phyloP scores from a whole-genome alignment of 2,113 vertebrate species.

The Lophius piscatorius region DNA sequence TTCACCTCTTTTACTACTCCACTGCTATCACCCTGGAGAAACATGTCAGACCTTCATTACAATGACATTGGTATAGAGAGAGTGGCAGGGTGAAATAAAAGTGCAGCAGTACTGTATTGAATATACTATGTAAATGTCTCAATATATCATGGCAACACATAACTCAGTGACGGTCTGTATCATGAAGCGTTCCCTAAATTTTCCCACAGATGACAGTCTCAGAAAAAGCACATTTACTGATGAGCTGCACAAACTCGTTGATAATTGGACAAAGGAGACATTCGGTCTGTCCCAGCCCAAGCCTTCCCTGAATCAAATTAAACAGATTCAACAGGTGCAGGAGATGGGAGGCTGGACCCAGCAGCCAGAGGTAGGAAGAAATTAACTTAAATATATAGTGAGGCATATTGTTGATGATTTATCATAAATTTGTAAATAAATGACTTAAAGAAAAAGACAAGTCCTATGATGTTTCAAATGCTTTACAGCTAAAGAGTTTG shows the following conservation, averaged over 20 bases:
- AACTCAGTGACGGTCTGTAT: not conserved
- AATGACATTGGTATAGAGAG: too few relatives aligned
- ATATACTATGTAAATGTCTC: too few relatives aligned
- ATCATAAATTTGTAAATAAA: not conserved
- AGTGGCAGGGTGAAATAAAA: too few relatives aligned
- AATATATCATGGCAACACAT: not conserved
- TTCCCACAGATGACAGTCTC: slow-evolving; percentile 72
- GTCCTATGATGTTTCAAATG: not conserved
- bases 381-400: not conserved
- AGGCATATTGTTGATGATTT: not conserved
- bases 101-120: too few relatives aligned
- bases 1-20: too few relatives aligned
- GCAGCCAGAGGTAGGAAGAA: slow-evolving; percentile 78
- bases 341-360: slow-evolving; percentile 86
- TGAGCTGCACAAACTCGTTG: slow-evolving; percentile 91
- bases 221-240: slow-evolving; percentile 92
- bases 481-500: not conserved
- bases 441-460: too few relatives aligned
- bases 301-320: slow-evolving; percentile 92
- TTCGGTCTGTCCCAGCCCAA: slow-evolving; percentile 79
- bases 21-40: too few relatives aligned
- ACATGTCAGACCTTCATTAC: too few relatives aligned
- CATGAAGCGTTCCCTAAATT: not conserved
- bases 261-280: slow-evolving; percentile 90
- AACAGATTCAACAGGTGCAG: slow-evolving; percentile 88